Evolutionary conservation across 2,888 invertebrate species (phyloP), one percentile per base, ranked within the genome.

Genomic region (Stegana nigrithorax): DNA sequence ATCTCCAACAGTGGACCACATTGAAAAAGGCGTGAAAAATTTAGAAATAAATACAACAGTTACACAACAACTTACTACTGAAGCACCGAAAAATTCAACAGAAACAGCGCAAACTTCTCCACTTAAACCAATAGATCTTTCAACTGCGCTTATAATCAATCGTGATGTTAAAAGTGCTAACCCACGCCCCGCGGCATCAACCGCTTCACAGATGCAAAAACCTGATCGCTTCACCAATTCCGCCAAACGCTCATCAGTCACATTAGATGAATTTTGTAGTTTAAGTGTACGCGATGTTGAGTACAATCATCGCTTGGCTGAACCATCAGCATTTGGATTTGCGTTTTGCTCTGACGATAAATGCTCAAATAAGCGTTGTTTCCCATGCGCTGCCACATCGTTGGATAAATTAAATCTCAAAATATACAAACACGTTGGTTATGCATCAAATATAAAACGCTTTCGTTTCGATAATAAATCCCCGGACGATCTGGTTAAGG

Each of bases 401-500:
- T 4, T 53, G 23, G 75, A 75, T 25, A 10, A 63, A 12, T 66
- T 44, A 3, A 63, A 77, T 25, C 56, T 75, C 4, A 72, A 73
- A 27, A 42, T 75, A 17, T 70, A 10, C 27, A 36, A 19, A 19
- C 63, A 63, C 0, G 53, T 66, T 3, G 70, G 73, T 51, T 80
- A 80, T 36, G 71, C 71, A n/a, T 59, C 68, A 2, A 71, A 70
- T 44, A 73, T 84, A 23, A 67, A 70, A 63, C 71, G 74, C 1
- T 84, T 84, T 67, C 60, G 44, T 4, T 84, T 84, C 47, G 75
- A 81, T 57, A 80, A 82, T 0, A 75, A 77, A 59, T 84, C 84
- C 0, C 84, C 84, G 1, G 84, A 84, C 65, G 84, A 84, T 50
- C 42, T 79, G 26, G 71, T 84, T 3, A 70, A 83, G 44, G 70